A percentile compares a stretch with the other conserved stretches of the same genome.
phyloP scores from a whole-genome alignment of 2,888 invertebrate genomes.

The Phoenoteleia sp. region DNA sequence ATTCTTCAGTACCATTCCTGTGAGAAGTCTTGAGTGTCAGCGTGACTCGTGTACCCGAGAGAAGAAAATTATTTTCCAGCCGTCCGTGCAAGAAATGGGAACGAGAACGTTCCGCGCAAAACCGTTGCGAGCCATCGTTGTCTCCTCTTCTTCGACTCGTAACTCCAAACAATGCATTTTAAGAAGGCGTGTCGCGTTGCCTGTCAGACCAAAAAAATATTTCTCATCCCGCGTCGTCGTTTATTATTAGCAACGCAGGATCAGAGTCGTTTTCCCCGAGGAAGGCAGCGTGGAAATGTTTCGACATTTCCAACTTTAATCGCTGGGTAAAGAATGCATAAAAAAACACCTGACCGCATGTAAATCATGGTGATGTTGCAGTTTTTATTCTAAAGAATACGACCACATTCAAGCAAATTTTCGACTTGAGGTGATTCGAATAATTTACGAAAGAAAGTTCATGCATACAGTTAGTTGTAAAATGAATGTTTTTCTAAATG shows the following conservation, averaged over 20 bases:
- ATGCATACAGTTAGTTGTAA: too few species aligned
- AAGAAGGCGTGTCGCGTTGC: constrained; percentile 11
- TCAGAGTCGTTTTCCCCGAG: neutral
- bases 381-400: constrained; percentile 5
- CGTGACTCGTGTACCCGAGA: constrained; percentile 16
- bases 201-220: constrained; percentile 45
- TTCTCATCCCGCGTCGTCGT: constrained; percentile 26
- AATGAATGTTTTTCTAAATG: too few species aligned
- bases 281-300: constrained; percentile 25
- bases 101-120: constrained; percentile 35
- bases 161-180: constrained; percentile 57
- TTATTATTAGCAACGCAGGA: constrained; percentile 32
- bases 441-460: too few species aligned
- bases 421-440: too few species aligned
- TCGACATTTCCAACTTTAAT: constrained; percentile 32
- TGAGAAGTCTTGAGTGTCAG: constrained; percentile 47
- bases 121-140: constrained; percentile 46
- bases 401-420: constrained; percentile 25
- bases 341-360: constrained; percentile 14
- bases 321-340: constrained; percentile 13
- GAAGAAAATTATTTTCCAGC: constrained; percentile 60
- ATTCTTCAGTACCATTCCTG: constrained; percentile 50
- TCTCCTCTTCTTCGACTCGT: constrained; percentile 46
- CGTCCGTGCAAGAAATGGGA: constrained; percentile 43
- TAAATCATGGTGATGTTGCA: constrained; percentile 9